These are phyloP conservation scores for Leptinotarsa rubiginosa DNA, from an alignment of 2,888 invertebrate genomes.

Conservation along the genomic window DNA sequence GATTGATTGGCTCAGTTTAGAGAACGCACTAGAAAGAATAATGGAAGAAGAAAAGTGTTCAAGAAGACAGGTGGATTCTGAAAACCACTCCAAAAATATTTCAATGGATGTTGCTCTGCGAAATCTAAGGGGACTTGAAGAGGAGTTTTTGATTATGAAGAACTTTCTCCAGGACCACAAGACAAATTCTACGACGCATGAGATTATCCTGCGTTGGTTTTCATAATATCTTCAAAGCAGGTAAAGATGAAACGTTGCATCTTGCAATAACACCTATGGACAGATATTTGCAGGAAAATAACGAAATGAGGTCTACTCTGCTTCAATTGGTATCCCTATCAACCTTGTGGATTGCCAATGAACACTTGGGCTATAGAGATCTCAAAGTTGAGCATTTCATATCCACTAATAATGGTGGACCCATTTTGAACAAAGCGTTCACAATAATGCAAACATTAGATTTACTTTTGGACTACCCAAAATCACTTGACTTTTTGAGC, in stretches of 20 bases:
- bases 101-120: no score
- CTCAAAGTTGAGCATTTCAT: not conserved
- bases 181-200: not conserved
- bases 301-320: not conserved
- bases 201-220: not conserved
- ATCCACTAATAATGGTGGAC: not conserved
- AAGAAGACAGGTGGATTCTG: no score
- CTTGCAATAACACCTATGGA: not conserved
- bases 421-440: not conserved
- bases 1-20: conserved; percentile 50
- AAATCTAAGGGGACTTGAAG: no score
- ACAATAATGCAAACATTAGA: not conserved
- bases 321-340: not conserved
- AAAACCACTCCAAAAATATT: no score
- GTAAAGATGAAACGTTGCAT: not conserved
- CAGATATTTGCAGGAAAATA: not conserved
- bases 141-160: no score
- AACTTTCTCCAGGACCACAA: no score
- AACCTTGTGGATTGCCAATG: not conserved
- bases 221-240: not conserved
- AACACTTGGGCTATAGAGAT: not conserved
- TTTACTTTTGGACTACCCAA: not conserved
- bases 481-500: not conserved
- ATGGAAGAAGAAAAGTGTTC: no score
- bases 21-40: no score